Evolutionary conservation across 2,888 invertebrate genomes (phyloP).

Genomic region (Beris chalybata): DNA sequence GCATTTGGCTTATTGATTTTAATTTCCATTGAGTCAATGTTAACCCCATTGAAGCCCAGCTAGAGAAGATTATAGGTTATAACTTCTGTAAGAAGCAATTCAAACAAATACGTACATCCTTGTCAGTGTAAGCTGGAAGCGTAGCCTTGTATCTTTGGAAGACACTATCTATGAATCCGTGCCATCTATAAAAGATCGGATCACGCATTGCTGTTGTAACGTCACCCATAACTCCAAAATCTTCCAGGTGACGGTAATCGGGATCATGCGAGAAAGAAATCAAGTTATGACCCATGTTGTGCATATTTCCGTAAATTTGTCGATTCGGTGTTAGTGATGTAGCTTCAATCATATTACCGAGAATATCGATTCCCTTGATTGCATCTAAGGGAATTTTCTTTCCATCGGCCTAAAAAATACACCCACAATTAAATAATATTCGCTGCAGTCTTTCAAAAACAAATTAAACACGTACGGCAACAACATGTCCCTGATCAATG

Average conservation of each 20-base stretch:
- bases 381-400: constrained; percentile 46
- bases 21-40: constrained; percentile 44
- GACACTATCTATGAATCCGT: constrained; percentile 73
- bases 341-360: constrained; percentile 79
- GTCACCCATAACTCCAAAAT: constrained; percentile 77
- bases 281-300: constrained; percentile 80
- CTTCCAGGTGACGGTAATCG: constrained; percentile 69
- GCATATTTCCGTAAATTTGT: constrained; percentile 74
- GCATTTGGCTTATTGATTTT: constrained; percentile 44
- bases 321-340: constrained; percentile 68
- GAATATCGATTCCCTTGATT: constrained; percentile 70
- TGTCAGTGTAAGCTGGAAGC: constrained; percentile 60
- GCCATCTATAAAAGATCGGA: constrained; percentile 85
- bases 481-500: constrained; percentile 69
- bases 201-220: constrained; percentile 84
- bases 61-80: constrained; percentile 15
- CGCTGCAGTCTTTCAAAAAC: constrained; percentile 2
- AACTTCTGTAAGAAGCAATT: constrained; percentile 1
- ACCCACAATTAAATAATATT: not conserved
- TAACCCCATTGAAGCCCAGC: constrained; percentile 35
- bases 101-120: constrained; percentile 54
- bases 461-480: constrained; percentile 58
- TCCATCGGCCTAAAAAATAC: constrained; percentile 10
- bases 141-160: constrained; percentile 72
- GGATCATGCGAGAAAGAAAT: constrained; percentile 80